These are phyloP conservation scores for Siphonodentalium dalli DNA, from an alignment of 2,888 invertebrate species.

Conservation along the genomic window DNA sequence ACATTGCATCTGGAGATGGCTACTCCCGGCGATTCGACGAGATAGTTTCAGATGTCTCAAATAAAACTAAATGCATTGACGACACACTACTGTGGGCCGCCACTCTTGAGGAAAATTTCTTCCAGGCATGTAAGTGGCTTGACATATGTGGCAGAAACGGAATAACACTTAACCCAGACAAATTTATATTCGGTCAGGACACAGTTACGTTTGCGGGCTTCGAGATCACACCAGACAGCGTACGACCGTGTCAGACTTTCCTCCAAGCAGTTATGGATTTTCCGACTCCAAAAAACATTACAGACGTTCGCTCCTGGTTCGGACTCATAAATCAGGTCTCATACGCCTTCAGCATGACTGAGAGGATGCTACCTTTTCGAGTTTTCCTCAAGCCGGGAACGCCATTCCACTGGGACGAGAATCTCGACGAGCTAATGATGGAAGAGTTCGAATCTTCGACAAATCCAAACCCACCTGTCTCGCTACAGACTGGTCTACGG, in stretches of 20 bases:
- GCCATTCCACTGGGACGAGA: too few species aligned
- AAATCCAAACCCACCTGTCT: too few species aligned
- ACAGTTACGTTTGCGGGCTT: conserved; percentile 1
- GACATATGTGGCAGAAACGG: conserved; percentile 7
- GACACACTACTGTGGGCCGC: conserved; percentile 23
- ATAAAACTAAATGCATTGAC: conserved; percentile 25
- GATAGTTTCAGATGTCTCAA: conserved; percentile 17
- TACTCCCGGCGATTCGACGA: conserved; percentile 13
- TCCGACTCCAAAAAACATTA: neutral
- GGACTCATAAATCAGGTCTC: neutral
- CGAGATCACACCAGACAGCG: too few species aligned
- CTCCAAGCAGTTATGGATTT: neutral
- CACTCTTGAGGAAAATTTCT: conserved; percentile 14
- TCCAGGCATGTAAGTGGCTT: conserved; percentile 22
- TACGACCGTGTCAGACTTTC: too few species aligned
- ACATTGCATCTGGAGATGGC: conserved; percentile 9
- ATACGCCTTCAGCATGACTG: conserved; percentile 5
- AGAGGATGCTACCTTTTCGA: too few species aligned
- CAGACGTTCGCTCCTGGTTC: neutral
- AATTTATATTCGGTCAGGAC: conserved; percentile 2
- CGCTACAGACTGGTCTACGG: too few species aligned
- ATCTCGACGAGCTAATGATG: too few species aligned
- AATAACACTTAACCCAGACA: neutral
- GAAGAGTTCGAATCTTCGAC: too few species aligned
- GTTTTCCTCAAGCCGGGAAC: too few species aligned